A percentile compares a stretch with the other conserved stretches of the same genome.
These are phyloP conservation scores for Gobio occitaniae DNA, from an alignment of 2,797 vertebrate genomes.

Conservation along the genomic window DNA sequence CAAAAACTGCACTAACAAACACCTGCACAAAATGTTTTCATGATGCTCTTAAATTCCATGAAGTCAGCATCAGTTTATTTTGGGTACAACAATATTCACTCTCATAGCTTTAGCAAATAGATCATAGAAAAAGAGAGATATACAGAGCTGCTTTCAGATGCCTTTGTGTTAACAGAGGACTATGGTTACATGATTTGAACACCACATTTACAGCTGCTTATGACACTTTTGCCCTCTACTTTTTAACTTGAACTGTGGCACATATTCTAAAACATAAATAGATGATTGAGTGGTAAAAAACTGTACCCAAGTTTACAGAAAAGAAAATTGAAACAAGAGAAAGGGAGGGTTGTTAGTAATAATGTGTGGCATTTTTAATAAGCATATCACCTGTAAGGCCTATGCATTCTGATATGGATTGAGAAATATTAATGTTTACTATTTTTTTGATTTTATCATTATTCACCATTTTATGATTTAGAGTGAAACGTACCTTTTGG, in stretches of 20 bases:
- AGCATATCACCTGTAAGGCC: background rate
- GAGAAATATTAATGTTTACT: slow-evolving; percentile 6
- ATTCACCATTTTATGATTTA: background rate
- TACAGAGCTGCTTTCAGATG: background rate
- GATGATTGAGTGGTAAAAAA: background rate
- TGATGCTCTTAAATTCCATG: background rate
- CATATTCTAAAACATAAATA: background rate
- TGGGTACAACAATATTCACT: background rate
- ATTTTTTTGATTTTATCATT: background rate
- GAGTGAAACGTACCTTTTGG: background rate
- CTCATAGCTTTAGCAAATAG: background rate
- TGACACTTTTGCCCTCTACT: background rate
- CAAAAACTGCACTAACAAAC: background rate
- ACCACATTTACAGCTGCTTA: background rate
- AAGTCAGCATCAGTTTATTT: background rate
- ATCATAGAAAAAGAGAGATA: background rate
- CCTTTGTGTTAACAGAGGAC: background rate
- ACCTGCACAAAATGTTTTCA: background rate
- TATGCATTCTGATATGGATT: slow-evolving; percentile 10
- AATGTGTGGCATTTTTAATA: background rate
- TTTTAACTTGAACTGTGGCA: slow-evolving; percentile 15
- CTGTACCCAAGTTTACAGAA: background rate
- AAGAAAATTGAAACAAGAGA: background rate
- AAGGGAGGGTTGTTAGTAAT: background rate
- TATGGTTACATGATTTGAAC: background rate